Evolutionary conservation across 2,888 invertebrate genomes (phyloP).

Genomic region (Thymelicus sylvestris): DNA sequence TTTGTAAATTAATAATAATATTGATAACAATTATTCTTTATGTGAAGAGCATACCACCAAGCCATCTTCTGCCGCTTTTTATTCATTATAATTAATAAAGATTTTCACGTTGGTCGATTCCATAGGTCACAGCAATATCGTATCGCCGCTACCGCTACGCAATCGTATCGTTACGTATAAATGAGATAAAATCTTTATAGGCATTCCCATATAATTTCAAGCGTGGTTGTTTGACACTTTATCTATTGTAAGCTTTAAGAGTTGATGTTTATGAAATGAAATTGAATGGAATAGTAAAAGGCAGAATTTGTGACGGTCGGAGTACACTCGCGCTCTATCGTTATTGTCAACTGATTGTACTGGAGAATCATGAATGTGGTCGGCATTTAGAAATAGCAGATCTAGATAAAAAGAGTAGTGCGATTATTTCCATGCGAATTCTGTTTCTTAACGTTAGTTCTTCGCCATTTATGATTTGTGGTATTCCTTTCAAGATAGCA

Average conservation of each 20-base stretch:
- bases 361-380: slow-evolving; percentile 14
- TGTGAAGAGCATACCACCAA: no score
- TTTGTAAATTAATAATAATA: no score
- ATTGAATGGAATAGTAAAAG: slow-evolving; percentile 38
- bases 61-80: no score
- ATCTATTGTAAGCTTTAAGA: slow-evolving; percentile 32
- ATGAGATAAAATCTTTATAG: slow-evolving; percentile 7
- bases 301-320: slow-evolving; percentile 29
- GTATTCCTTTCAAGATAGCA: background rate
- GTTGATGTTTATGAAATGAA: slow-evolving; percentile 39
- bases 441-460: slow-evolving; percentile 4
- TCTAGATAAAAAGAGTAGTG: slow-evolving; percentile 9
- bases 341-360: slow-evolving; percentile 24
- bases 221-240: slow-evolving; percentile 33
- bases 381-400: slow-evolving; percentile 1
- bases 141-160: background rate
- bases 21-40: no score
- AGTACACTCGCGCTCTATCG: slow-evolving; percentile 14
- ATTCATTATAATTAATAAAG: no score
- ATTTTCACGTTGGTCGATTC: no score
- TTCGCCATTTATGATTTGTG: slow-evolving; percentile 3
- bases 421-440: slow-evolving; percentile 2
- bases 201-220: slow-evolving; percentile 36
- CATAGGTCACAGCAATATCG: no score
- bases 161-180: slow-evolving; percentile 16